A percentile compares a stretch with the other conserved stretches of the same genome.
Conservation (phyloP, 2,888 invertebrate genomes). For the Clivina fossor region DNA sequence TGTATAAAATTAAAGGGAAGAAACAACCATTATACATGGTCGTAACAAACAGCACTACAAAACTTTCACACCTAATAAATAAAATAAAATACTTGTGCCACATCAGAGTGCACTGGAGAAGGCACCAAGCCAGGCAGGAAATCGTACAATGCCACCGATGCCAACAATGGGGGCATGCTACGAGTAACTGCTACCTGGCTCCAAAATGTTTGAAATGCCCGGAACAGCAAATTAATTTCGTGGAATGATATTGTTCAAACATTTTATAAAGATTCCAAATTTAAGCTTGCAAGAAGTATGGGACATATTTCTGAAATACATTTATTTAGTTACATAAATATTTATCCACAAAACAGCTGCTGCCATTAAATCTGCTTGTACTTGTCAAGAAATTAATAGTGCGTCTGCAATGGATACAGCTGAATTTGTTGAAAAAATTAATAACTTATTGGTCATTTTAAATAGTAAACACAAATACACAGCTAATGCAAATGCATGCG, state of each 20-base stretch:
- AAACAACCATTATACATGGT: too few relatives aligned
- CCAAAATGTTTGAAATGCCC: too few relatives aligned
- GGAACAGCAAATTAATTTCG: constrained; percentile 2
- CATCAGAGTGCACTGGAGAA: too few relatives aligned
- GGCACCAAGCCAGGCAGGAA: too few relatives aligned
- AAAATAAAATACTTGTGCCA: too few relatives aligned
- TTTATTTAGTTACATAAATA: constrained; percentile 5
- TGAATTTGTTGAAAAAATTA: constrained; percentile 7
- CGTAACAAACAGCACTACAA: too few relatives aligned
- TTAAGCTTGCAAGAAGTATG: neutral
- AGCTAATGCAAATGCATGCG: constrained; percentile 1
- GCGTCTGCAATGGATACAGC: constrained; percentile 8
- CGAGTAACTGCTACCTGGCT: too few relatives aligned
- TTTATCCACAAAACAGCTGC: constrained; percentile 8
- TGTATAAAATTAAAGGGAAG: too few relatives aligned
- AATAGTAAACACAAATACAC: constrained; percentile 8
- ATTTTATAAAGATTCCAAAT: constrained; percentile 7
- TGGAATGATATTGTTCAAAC: constrained; percentile 9
- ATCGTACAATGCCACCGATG: too few relatives aligned
- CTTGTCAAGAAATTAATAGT: neutral
- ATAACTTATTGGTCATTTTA: constrained; percentile 1
- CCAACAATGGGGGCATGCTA: too few relatives aligned
- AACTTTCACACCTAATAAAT: too few relatives aligned
- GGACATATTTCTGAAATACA: constrained; percentile 2
- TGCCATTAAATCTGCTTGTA: constrained; percentile 10